Conservation (phyloP, 1,140 invertebrate genomes). For the Wasmannia auropunctata region DNA sequence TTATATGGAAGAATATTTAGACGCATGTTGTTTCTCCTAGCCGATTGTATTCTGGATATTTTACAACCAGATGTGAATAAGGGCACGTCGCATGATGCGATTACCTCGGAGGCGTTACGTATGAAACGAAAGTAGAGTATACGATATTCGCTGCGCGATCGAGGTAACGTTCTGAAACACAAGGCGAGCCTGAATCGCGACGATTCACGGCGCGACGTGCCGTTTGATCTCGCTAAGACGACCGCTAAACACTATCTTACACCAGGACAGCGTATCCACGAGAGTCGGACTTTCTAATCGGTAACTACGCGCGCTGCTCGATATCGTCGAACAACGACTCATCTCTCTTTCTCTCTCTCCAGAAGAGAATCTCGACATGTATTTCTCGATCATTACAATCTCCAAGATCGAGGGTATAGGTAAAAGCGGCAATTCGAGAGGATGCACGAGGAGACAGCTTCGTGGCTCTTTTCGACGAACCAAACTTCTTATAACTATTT, state of each 20-base stretch:
- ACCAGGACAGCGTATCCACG: conserved; percentile 21
- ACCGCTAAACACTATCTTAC: conserved; percentile 44
- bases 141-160: conserved; percentile 28
- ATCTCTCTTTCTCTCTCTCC: conserved; percentile 22
- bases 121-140: conserved; percentile 28
- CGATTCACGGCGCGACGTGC: conserved; percentile 42
- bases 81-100: not conserved
- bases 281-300: conserved; percentile 54
- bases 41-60: not conserved
- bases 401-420: conserved; percentile 21
- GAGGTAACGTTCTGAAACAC: conserved; percentile 42
- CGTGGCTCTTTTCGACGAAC: not conserved
- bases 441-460: not conserved
- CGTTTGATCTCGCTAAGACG: conserved; percentile 54
- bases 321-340: conserved; percentile 43
- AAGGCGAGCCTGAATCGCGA: conserved; percentile 37
- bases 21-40: not conserved
- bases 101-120: conserved; percentile 24
- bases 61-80: conserved; percentile 4
- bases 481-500: not conserved
- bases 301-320: conserved; percentile 44
- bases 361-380: conserved; percentile 10
- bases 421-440: conserved; percentile 26
- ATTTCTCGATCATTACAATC: conserved; percentile 39
- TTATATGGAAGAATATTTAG: not conserved